Evolutionary conservation across 2,113 vertebrate genomes (phyloP), one percentile per base, ranked within the genome.

Genomic region (Heterochromis multidens): DNA sequence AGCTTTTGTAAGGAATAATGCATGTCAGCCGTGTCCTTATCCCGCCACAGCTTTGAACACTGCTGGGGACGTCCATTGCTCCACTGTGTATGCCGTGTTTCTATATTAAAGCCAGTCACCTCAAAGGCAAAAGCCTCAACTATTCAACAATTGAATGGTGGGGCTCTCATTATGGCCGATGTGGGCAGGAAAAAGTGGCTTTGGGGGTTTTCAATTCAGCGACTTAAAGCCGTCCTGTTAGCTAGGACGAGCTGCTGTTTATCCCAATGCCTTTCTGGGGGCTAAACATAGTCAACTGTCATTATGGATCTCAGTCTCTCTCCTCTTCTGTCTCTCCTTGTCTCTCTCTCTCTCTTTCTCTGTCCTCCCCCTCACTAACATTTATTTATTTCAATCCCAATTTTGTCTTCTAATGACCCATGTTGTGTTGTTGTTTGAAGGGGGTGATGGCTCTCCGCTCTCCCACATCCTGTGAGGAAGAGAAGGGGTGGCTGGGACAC

Each of bases 71-170:
- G 84, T 90, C 89, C 89, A 90, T 70, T 77, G 87, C 90, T 89
- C 86, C 91, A 33, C 92, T 93, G 92, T 94, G 90, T 92, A 65
- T 85, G 89, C 90, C 61, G 80, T 86, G 91, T 86, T 95, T 87
- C 93, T 95, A 95, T 95, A 96, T 95, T 96, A 95, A 96, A 96
- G 94, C 91, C 94, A 92, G 92, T 95, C 95, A 91, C 92, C 95
- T 95, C 94, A 95, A 95, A 96, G 93, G 85, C 76, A 93, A 95
- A 95, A 95, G 87, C 95, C 95, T 96, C 95, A 96, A 95, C 91
- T 96, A 96, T 96, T 96, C 95, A 95, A 95, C 95, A 95, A 93
- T 92, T 88, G 93, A 94, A 92, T 92, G 95, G 93, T 79, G 95
- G 91, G 95, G 86, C 94, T 95, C 88, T 96, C 95, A 95, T 96